Base-by-base conservation (phyloP, 2,113 vertebrate species). In the Gadus macrocephalus region DNA sequence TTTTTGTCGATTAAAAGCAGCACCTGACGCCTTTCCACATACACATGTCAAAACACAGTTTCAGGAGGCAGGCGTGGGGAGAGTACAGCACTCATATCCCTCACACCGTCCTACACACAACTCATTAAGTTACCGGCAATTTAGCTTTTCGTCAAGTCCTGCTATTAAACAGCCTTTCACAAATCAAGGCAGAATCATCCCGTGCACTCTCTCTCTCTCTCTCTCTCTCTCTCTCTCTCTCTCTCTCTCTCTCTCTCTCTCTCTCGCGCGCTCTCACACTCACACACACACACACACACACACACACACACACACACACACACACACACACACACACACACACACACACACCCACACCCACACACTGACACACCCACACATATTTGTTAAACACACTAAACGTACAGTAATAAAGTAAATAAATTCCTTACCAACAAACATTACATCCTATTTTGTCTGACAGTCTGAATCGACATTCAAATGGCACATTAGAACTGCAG, bases 401-500 rank as follows among this genome's bases (percentile, higher is more conserved):
- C 7, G 64, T 12, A 64, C 60, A 55, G 15, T 12, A 64, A 64
- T n/a, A 25, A 8, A 1, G 66, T 9, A 78, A 67, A 72, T 71
- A 53, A 64, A 70, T 53, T 9, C 11, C 56, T 72, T 62, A 58
- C 66, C 66, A 2, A 72, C 63, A 1, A 22, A 8, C 28, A n/a
- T 60, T 22, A 49, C n/a, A 62, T 16, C 20, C 49, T 14, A 16
- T 58, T 2, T 16, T 25, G 20, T 20, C 20, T 25, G 58, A 49
- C 15, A 1, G 42, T 20, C 15, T 7, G 12, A 59, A 35, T 60
- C 22, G 5, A 12, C 20, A 16, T 66, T 66, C 27, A 70, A 25
- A 56, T 28, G 67, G 9, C 22, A n/a, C 64, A 74, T 72, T 75
- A 72, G 53, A 66, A 35, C 19, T n/a, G 0, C 66, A 67, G 60